Percentiles rank a stretch among this genome's conserved stretches.
Conservation (phyloP, 1,140 invertebrate genomes). For the Drosophila dunni region DNA sequence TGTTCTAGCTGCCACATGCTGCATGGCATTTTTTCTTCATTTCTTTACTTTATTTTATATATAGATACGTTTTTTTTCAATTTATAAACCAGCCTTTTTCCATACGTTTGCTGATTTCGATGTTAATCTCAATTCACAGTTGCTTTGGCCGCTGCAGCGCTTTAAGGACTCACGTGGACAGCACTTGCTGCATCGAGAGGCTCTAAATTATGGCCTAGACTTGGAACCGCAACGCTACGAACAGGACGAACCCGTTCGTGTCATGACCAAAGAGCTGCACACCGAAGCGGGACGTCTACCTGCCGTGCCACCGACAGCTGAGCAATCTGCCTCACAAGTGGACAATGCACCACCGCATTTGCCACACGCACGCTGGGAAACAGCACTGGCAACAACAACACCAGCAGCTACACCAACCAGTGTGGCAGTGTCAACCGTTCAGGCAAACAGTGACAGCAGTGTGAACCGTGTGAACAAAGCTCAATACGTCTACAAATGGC, state of each 20-base stretch:
- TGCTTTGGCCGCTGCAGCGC: conserved; percentile 90
- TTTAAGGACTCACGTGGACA: conserved; percentile 87
- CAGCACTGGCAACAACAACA: conserved; percentile 36
- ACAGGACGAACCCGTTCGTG: conserved; percentile 69
- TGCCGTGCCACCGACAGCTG: conserved; percentile 13
- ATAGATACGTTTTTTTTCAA: neutral
- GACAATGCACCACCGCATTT: conserved; percentile 57
- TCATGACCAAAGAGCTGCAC: conserved; percentile 61
- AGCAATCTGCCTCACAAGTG: neutral
- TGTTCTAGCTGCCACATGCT: conserved; percentile 23
- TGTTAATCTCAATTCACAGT: conserved; percentile 82
- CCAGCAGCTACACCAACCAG: conserved; percentile 41
- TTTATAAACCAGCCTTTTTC: conserved; percentile 33
- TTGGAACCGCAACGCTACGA: conserved; percentile 67
- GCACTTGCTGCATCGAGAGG: conserved; percentile 84
- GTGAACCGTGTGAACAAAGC: conserved; percentile 60
- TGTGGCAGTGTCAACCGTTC: conserved; percentile 28
- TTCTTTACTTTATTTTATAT: neutral
- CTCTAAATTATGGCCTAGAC: conserved; percentile 71
- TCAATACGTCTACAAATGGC: conserved; percentile 91
- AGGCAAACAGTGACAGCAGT: too few species aligned
- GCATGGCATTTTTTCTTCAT: neutral
- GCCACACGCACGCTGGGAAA: conserved; percentile 73
- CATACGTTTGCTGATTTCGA: conserved; percentile 7
- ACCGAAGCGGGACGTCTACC: conserved; percentile 37